Evolutionary conservation across 2,797 vertebrate species (phyloP).

Genomic region (Hydrocynus forskahlii): DNA sequence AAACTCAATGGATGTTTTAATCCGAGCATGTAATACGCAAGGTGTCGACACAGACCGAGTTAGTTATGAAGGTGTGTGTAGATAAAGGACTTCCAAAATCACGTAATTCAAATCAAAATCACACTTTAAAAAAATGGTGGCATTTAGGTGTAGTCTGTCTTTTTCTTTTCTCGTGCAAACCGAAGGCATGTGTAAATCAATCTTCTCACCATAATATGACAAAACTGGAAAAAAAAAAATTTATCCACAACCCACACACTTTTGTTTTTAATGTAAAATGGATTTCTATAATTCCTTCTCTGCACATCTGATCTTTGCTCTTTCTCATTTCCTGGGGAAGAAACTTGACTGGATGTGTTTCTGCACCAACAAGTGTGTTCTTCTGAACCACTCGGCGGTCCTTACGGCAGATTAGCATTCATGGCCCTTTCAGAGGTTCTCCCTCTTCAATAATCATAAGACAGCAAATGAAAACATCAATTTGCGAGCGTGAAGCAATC

Average conservation of each 20-base stretch:
- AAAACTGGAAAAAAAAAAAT: too few relatives aligned
- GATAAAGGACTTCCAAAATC: too few relatives aligned
- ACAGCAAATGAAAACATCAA: slow-evolving; percentile 46
- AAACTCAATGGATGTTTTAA: too few relatives aligned
- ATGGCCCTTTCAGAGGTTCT: not conserved
- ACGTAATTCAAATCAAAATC: too few relatives aligned
- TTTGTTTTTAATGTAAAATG: not conserved
- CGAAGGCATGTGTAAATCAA: too few relatives aligned
- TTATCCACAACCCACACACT: not conserved
- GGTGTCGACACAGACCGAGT: too few relatives aligned
- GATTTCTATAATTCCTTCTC: not conserved
- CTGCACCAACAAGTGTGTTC: not conserved
- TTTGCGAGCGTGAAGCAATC: slow-evolving; percentile 67
- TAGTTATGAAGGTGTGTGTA: too few relatives aligned
- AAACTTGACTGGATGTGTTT: not conserved
- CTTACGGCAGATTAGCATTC: not conserved
- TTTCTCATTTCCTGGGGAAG: not conserved
- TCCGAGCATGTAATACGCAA: too few relatives aligned
- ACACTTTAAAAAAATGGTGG: too few relatives aligned
- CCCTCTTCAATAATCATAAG: not conserved
- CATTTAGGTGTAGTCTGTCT: too few relatives aligned
- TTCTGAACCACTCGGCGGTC: not conserved
- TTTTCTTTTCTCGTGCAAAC: too few relatives aligned
- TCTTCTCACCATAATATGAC: too few relatives aligned
- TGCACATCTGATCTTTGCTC: not conserved